These are phyloP conservation scores for Pentalonia nigronervosa DNA, from an alignment of 1,140 invertebrate species.

Conservation along the genomic window DNA sequence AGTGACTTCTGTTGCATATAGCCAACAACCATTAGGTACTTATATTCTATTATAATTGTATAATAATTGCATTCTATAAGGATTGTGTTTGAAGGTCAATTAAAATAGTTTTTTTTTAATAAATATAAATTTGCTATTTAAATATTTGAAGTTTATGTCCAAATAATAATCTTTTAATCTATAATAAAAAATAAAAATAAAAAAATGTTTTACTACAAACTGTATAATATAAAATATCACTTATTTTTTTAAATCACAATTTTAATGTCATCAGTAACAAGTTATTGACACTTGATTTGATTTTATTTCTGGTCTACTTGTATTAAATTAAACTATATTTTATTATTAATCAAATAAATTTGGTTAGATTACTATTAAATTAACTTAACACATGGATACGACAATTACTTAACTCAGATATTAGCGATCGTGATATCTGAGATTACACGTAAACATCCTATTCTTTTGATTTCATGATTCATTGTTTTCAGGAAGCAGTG, in stretches of 20 bases:
- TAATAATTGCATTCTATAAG: no score
- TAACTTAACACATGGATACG: not conserved
- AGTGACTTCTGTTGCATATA: not conserved
- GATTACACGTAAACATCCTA: not conserved
- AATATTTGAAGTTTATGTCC: no score
- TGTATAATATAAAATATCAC: not conserved
- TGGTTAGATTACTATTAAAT: not conserved
- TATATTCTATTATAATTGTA: not conserved
- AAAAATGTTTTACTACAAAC: not conserved
- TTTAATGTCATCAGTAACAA: not conserved
- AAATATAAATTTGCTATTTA: not conserved
- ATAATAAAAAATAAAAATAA: not conserved
- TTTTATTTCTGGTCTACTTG: not conserved
- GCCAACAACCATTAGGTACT: not conserved
- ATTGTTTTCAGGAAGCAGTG: slow-evolving; percentile 1
- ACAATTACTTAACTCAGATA: not conserved
- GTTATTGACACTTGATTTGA: not conserved
- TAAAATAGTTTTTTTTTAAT: not conserved
- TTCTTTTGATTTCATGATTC: not conserved
- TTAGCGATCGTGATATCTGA: not conserved
- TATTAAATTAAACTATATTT: not conserved
- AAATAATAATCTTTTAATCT: no score
- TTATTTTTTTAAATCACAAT: not conserved
- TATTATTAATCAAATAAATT: not conserved
- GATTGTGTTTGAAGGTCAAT: not conserved